Conservation (phyloP, 2,113 vertebrate genomes). For the Okapia johnstoni region DNA sequence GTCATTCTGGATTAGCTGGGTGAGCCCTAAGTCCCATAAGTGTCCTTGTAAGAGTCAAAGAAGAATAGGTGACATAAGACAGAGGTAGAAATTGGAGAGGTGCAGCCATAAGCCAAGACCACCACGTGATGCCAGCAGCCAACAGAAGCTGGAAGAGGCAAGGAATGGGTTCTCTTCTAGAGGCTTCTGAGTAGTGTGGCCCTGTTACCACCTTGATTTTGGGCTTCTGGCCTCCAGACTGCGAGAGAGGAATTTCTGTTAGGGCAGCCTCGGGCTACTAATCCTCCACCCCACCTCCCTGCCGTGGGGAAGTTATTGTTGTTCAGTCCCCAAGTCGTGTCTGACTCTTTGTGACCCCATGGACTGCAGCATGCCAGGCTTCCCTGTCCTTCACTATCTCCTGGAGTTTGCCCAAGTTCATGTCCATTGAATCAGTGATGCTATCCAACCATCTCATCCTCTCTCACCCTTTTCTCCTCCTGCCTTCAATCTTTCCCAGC, state of each 20-base stretch:
- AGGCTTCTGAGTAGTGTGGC: background rate
- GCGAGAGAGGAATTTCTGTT: background rate
- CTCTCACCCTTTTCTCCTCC: background rate
- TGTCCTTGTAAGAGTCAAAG: background rate
- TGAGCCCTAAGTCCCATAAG: background rate
- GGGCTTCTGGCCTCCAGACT: background rate
- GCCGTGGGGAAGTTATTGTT: background rate
- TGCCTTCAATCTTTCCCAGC: background rate
- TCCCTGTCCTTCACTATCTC: background rate
- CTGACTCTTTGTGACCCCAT: background rate
- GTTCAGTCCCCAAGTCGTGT: background rate
- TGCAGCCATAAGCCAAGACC: too few relatives aligned
- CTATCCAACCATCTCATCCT: background rate
- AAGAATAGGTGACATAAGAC: background rate
- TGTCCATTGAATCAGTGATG: accelerated
- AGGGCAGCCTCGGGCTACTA: background rate
- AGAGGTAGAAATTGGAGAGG: background rate
- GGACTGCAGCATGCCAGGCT: background rate
- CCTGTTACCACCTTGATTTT: background rate
- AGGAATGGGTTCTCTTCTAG: background rate
- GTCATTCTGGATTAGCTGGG: background rate
- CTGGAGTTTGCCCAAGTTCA: background rate
- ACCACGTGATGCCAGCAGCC: background rate
- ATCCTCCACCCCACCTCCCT: background rate
- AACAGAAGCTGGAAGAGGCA: background rate